These are phyloP conservation scores for Actias luna DNA, from an alignment of 2,888 invertebrate genomes.

Conservation along the genomic window DNA sequence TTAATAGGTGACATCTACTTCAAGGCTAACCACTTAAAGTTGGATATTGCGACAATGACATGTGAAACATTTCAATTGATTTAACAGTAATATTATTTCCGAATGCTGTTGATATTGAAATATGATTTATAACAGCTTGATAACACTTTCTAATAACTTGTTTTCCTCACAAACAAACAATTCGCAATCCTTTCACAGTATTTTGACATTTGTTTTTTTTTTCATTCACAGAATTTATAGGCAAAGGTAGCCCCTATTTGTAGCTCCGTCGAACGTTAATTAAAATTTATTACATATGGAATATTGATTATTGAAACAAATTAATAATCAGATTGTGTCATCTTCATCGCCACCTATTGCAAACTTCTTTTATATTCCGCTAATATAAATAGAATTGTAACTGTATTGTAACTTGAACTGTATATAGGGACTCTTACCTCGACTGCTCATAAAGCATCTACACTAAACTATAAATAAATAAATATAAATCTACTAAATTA, in stretches of 20 bases:
- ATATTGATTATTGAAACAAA: too few relatives aligned
- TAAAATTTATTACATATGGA: neutral
- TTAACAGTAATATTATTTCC: slow-evolving; percentile 36
- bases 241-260: neutral
- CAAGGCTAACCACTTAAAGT: slow-evolving; percentile 78
- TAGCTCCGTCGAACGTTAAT: neutral
- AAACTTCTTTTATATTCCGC: too few relatives aligned
- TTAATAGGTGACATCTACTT: slow-evolving; percentile 79
- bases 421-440: too few relatives aligned
- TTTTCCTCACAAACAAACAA: slow-evolving; percentile 78
- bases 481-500: too few relatives aligned
- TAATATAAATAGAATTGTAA: too few relatives aligned
- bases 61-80: slow-evolving; percentile 40
- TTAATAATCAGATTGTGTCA: too few relatives aligned
- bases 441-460: too few relatives aligned
- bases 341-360: too few relatives aligned
- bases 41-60: slow-evolving; percentile 61
- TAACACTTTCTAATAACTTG: slow-evolving; percentile 71
- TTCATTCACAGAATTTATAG: neutral
- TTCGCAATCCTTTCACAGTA: slow-evolving; percentile 70
- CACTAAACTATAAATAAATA: too few relatives aligned
- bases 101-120: slow-evolving; percentile 41
- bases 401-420: too few relatives aligned
- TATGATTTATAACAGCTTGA: slow-evolving; percentile 46
- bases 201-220: slow-evolving; percentile 61